Conservation (phyloP, 2,888 invertebrate genomes). For the Nyleta sp. region DNA sequence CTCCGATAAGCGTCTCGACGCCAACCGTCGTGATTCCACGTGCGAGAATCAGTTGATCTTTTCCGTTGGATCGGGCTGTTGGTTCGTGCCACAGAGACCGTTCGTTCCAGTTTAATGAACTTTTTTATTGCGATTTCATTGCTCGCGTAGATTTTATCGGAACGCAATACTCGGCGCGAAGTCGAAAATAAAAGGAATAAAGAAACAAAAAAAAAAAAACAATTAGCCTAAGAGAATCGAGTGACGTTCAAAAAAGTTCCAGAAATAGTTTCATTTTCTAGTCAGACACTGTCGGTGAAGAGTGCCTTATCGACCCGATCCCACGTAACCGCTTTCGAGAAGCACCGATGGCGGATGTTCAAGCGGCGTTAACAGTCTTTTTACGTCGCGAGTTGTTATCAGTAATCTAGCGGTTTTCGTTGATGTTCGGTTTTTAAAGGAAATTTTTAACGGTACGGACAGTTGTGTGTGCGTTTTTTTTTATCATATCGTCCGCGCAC, state of each 20-base stretch:
- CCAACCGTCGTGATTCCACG: background rate
- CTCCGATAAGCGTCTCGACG: slow-evolving; percentile 8
- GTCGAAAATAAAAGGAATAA: slow-evolving; percentile 48
- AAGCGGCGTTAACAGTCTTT: slow-evolving; percentile 56
- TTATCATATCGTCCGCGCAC: slow-evolving; percentile 47
- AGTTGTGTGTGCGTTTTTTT: slow-evolving; percentile 25
- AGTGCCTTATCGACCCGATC: slow-evolving; percentile 82
- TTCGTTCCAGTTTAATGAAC: slow-evolving; percentile 3
- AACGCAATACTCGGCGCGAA: slow-evolving; percentile 61
- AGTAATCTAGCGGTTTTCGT: slow-evolving; percentile 54
- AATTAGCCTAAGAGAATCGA: slow-evolving; percentile 64
- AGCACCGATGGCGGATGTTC: slow-evolving; percentile 67
- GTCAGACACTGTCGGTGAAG: slow-evolving; percentile 82
- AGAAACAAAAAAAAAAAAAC: slow-evolving; percentile 19
- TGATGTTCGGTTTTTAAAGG: slow-evolving; percentile 47
- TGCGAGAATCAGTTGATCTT: slow-evolving; percentile 1
- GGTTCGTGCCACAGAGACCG: no score
- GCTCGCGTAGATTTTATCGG: slow-evolving; percentile 44
- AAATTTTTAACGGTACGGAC: slow-evolving; percentile 30
- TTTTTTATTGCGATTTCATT: slow-evolving; percentile 21
- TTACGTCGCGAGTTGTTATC: slow-evolving; percentile 61
- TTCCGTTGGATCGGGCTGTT: no score
- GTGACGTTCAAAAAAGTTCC: slow-evolving; percentile 73
- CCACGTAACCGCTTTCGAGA: slow-evolving; percentile 70
- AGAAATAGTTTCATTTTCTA: slow-evolving; percentile 82